These are phyloP conservation scores for Micrastur ruficollis DNA, from an alignment of 2,797 vertebrate species.

Conservation along the genomic window DNA sequence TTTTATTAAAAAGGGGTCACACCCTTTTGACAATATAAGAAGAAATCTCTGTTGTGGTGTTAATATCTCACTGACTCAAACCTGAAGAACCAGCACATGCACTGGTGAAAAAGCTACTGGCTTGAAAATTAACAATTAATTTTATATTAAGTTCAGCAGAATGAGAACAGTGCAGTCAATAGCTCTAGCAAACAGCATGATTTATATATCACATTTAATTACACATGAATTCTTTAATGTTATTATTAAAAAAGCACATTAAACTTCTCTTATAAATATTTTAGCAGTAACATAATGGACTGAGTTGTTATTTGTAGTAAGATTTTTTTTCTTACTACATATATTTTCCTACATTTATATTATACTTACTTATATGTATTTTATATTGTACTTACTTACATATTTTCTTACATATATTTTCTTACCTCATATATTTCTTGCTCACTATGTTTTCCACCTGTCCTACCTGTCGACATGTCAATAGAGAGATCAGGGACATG, in stretches of 20 bases:
- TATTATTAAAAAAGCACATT: constrained; percentile 63
- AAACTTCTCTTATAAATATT: constrained; percentile 65
- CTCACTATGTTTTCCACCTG: not conserved
- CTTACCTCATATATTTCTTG: no score
- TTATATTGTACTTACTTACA: no score
- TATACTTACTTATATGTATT: no score
- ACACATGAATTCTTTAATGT: constrained; percentile 64
- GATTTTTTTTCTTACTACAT: not conserved
- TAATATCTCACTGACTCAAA: constrained; percentile 39
- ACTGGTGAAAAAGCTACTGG: constrained; percentile 8
- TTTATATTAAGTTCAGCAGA: constrained; percentile 70
- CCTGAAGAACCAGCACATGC: constrained; percentile 6
- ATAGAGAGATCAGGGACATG: not conserved
- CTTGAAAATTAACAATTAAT: constrained; percentile 74
- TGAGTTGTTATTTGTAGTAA: constrained; percentile 12
- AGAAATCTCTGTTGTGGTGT: not conserved
- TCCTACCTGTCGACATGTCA: not conserved
- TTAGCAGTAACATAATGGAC: constrained; percentile 44
- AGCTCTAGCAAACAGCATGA: constrained; percentile 66
- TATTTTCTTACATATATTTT: no score
- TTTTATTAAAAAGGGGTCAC: not conserved
- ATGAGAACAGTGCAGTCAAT: constrained; percentile 60
- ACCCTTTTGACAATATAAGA: not conserved
- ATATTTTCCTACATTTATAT: no score
- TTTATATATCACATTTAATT: constrained; percentile 74